Evolutionary conservation across 2,888 invertebrate species (phyloP).

Genomic region (Bimastos eiseni): DNA sequence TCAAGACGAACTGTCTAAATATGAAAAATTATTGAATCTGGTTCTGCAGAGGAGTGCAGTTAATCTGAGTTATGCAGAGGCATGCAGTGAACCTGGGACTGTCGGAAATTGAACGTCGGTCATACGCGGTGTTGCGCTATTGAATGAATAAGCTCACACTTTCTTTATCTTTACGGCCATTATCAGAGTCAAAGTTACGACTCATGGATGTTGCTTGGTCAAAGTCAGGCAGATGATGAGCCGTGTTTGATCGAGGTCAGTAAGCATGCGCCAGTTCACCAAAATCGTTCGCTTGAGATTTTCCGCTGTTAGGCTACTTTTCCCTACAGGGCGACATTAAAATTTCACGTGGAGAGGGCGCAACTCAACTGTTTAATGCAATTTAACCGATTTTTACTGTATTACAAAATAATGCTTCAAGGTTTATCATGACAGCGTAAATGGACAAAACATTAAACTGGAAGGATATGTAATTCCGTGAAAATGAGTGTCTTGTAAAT

Average conservation of each 20-base stretch:
- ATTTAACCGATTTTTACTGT: not conserved
- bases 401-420: too few relatives aligned
- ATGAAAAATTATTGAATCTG: not conserved
- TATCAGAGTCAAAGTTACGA: not conserved
- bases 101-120: not conserved
- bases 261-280: not conserved
- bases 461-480: too few relatives aligned
- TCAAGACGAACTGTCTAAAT: too few relatives aligned
- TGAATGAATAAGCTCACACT: too few relatives aligned
- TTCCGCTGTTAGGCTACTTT: not conserved
- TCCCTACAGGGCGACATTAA: not conserved
- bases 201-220: not conserved
- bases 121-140: too few relatives aligned
- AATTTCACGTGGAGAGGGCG: not conserved
- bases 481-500: too few relatives aligned
- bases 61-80: too few relatives aligned
- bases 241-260: not conserved
- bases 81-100: too few relatives aligned
- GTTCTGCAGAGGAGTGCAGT: not conserved
- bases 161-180: not conserved
- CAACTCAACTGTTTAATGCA: not conserved
- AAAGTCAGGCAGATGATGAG: not conserved
- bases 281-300: not conserved
- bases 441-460: too few relatives aligned
- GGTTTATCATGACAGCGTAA: not conserved